These are phyloP conservation scores for Mandrillus leucophaeus DNA, from an alignment of 2,113 vertebrate genomes.

Conservation along the genomic window DNA sequence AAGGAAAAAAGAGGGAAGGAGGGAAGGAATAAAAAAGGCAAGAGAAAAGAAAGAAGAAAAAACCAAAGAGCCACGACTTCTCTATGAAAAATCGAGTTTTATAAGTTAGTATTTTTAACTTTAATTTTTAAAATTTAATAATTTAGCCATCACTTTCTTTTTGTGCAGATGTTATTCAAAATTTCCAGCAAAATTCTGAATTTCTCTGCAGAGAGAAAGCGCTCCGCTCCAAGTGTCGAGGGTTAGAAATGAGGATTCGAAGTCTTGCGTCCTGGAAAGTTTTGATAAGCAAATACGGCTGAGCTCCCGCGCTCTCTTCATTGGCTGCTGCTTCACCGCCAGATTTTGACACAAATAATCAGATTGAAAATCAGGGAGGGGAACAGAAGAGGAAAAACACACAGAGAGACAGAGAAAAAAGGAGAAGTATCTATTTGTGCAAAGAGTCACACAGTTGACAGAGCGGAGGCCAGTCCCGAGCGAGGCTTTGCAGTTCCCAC, in stretches of 20 bases:
- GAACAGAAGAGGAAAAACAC: constrained; percentile 75
- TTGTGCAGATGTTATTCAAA: constrained; percentile 43
- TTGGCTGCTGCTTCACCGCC: constrained; percentile 85
- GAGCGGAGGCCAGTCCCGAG: constrained; percentile 81
- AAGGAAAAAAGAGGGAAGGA: not conserved
- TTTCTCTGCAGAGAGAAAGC: constrained; percentile 39
- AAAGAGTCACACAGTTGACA: constrained; percentile 67
- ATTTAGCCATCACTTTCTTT: constrained; percentile 40
- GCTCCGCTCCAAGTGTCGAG: constrained; percentile 30
- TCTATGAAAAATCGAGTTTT: not conserved
- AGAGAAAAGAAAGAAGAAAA: too few species aligned
- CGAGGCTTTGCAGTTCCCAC: constrained; percentile 32
- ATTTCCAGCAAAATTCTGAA: not conserved
- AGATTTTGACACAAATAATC: constrained; percentile 92
- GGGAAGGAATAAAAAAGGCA: not conserved
- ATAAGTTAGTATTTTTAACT: not conserved
- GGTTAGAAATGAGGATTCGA: constrained; percentile 66
- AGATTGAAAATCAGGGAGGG: constrained; percentile 92
- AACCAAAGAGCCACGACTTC: not conserved
- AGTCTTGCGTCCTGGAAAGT: constrained; percentile 80
- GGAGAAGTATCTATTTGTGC: constrained; percentile 93
- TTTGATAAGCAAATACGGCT: constrained; percentile 88
- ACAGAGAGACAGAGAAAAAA: constrained; percentile 76
- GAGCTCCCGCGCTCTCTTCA: constrained; percentile 64
- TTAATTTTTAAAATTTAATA: not conserved